Conservation (phyloP, 2,113 vertebrate species). For the Pundamilia nyererei region DNA sequence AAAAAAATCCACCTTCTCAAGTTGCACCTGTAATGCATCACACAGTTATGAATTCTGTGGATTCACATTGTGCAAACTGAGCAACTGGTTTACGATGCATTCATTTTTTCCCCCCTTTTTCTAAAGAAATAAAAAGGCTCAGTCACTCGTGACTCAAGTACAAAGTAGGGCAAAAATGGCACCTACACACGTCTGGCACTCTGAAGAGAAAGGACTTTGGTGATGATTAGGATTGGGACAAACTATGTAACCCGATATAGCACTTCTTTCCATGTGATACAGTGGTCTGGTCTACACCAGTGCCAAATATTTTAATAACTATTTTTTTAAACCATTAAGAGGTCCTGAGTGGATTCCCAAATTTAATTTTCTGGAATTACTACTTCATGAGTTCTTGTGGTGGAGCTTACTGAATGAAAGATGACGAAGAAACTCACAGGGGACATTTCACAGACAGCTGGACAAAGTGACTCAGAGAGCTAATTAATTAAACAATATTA, state of each 20-base stretch:
- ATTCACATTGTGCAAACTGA: not conserved
- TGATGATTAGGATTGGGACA: not conserved
- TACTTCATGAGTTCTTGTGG: not conserved
- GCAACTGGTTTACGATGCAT: not conserved
- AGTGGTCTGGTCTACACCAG: not conserved
- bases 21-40: not conserved
- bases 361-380: not conserved
- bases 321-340: not conserved
- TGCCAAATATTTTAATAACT: not conserved
- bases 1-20: not conserved
- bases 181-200: not conserved
- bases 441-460: not conserved
- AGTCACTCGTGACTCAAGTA: not conserved
- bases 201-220: not conserved
- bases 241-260: not conserved
- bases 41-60: not conserved
- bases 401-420: not conserved
- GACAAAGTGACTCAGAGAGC: not conserved
- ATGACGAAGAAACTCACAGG: not conserved
- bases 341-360: not conserved
- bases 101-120: rapidly evolving
- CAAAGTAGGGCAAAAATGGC: not conserved
- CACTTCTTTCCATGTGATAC: not conserved
- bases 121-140: not conserved
- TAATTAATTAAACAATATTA: not conserved